Base-by-base conservation (phyloP, 2,113 vertebrate genomes). In the Toxotes chatareus region DNA sequence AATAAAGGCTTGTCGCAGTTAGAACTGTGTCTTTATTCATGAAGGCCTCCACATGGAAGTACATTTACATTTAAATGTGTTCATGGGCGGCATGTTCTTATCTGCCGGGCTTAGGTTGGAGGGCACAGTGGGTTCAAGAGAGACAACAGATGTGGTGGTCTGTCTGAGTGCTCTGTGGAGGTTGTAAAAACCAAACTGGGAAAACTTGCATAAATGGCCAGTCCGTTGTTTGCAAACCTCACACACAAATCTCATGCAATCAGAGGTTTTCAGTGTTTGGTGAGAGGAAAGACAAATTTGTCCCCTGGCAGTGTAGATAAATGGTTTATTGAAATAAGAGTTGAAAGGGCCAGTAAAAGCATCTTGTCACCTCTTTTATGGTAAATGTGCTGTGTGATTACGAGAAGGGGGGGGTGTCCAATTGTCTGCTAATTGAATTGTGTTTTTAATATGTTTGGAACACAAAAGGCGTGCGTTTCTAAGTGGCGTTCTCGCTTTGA, bases 61-160 rank as follows among this genome's bases (percentile, higher is more conserved):
- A 40, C 80, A 91, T 92, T 94, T 93, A 84, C 68, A 90, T 93
- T 90, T 89, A 86, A 93, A 92, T 92, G 83, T 84, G 49, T 66
- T 90, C 57, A 80, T 73, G 74, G 80, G 47, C 13, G 16, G 49
- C 19, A 63, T 78, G 72, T 62, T 93, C 88, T 93, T 88, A 91
- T 91, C 87, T 81, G 65, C 57, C 12, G 34, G 73, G 61, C 75
- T 77, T 61, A 74, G 78, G 79, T 56, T 60, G 62, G 85, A 86
- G 82, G 75, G 51, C 86, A 83, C 34, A 44, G 40, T 14, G 17
- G 74, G 89, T 69, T 85, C 74, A 89, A 65, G 42, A 81, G 85
- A 79, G 34, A 44, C 74, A 66, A 76, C 63, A 71, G 53, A 80
- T 19, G 36, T 23, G 68, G 55, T 16, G 56, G 60, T 82, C 63